A percentile compares a stretch with the other conserved stretches of the same genome.
These are phyloP conservation scores for Erythrocercus mccallii DNA, from an alignment of 2,113 vertebrate genomes.

Conservation along the genomic window DNA sequence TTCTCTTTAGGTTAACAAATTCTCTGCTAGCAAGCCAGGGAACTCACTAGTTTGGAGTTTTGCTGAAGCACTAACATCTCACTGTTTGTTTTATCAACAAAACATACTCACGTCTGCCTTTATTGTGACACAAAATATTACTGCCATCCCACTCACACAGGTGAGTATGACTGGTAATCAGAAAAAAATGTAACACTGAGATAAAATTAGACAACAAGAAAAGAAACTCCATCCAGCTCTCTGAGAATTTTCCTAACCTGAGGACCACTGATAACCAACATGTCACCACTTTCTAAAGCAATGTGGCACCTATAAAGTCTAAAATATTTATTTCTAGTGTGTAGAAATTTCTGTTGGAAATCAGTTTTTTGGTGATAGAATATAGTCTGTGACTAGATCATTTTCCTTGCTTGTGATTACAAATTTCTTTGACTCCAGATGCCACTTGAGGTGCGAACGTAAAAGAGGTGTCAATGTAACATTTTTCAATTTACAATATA, in stretches of 20 bases:
- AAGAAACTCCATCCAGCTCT: background rate
- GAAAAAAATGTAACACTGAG: background rate
- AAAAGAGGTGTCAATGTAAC: background rate
- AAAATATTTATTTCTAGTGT: background rate
- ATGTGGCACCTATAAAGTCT: background rate
- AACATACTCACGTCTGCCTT: background rate
- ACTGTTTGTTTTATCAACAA: background rate
- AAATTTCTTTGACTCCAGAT: background rate
- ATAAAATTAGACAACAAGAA: background rate
- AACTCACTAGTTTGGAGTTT: background rate
- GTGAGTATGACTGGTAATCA: background rate
- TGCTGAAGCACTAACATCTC: background rate
- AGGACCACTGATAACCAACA: no score
- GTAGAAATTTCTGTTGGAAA: background rate
- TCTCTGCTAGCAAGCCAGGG: background rate
- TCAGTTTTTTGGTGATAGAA: background rate
- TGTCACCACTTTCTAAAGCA: background rate
- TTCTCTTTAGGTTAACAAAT: background rate
- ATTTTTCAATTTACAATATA: background rate
- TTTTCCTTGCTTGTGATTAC: background rate
- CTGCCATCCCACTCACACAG: background rate
- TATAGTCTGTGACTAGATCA: background rate
- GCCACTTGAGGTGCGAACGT: background rate
- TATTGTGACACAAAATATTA: background rate
- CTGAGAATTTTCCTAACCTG: background rate